A percentile compares a stretch with the other conserved stretches of the same genome.
phyloP scores from a whole-genome alignment of 1,140 invertebrate genomes.

The Drosophila willistoni region DNA sequence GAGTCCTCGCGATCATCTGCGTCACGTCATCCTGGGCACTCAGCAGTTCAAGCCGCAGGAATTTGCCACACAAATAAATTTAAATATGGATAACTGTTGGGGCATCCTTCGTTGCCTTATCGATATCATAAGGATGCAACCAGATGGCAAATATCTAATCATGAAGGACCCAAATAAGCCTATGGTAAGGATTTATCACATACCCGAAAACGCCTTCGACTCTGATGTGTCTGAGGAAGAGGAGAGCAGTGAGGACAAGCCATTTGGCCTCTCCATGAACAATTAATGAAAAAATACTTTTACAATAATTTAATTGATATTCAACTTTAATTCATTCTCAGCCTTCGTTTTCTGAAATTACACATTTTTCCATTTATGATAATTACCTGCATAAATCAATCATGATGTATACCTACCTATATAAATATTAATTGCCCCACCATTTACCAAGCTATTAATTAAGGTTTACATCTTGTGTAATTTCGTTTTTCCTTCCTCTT shows the following conservation, averaged over 20 bases:
- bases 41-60: slow-evolving; percentile 99
- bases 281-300: background rate
- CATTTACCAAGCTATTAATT: slow-evolving; percentile 76
- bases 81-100: slow-evolving; percentile 99
- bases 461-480: slow-evolving; percentile 66
- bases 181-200: slow-evolving; percentile 97
- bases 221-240: slow-evolving; percentile 96
- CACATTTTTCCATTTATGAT: slow-evolving; percentile 37
- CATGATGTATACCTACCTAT: slow-evolving; percentile 33
- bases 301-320: background rate
- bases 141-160: slow-evolving; percentile 98
- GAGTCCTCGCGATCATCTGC: slow-evolving; percentile 96
- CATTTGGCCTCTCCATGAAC: slow-evolving; percentile 60
- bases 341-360: background rate
- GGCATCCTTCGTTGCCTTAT: slow-evolving; percentile 99
- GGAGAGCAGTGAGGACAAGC: slow-evolving; percentile 81
- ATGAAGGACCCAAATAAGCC: slow-evolving; percentile 99
- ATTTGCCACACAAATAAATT: slow-evolving; percentile 99
- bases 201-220: slow-evolving; percentile 99
- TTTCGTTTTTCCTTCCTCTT: background rate
- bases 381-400: slow-evolving; percentile 78
- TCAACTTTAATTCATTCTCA: background rate
- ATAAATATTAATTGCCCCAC: slow-evolving; percentile 63
- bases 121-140: slow-evolving; percentile 98
- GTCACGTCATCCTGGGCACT: slow-evolving; percentile 98